Base-by-base conservation (phyloP, 2,113 vertebrate species). In the Pseudorhombus dupliciocellatus region DNA sequence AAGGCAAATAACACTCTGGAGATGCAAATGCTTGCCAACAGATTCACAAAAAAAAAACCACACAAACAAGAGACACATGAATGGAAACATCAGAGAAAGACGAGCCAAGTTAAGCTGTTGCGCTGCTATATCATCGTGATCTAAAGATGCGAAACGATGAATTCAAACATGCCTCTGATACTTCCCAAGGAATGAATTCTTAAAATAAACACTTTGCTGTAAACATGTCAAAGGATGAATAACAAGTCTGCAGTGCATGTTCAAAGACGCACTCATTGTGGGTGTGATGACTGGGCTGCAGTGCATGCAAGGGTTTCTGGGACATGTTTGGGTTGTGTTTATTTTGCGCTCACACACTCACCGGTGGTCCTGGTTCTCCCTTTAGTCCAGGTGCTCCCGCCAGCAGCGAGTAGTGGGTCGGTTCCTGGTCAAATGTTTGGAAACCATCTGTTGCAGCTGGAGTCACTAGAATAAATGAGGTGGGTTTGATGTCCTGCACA, bases 331-430 rank as follows among this genome's bases (percentile, higher is more conserved):
- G 64, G 48, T 31, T 37, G 25, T 57, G 73, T 76, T 75, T 73
- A 21, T 31, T 75, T 50, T 9, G 46, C 7, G 64, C 11, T 55
- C 51, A 62, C 59, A 72, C 60, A 88, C 95, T 93, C 92, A 99
- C 97, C 93, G 88, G 91, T 30, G 89, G 89, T 87, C 97, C 97
- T 55, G 92, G 94, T 80, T 98, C 96, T 87, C 97, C 97, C 91
- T 97, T 98, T 75, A 88, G 80, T 46, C 95, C 96, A 1, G 94
- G 93, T 88, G 92, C 89, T 84, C 94, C 96, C 77, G 90, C 85
- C 42, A 96, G 80, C 82, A 95, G 87, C 0, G 95, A 94, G 87
- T 95, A 95, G 0, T 90, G 90, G 5, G 96, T 97, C 14, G 95
- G 93, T 63, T 93, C 95, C 9, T 92, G 57, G 50, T 95, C 89